phyloP scores from a whole-genome alignment of 2,797 vertebrate species.

The Spinus pinus region DNA sequence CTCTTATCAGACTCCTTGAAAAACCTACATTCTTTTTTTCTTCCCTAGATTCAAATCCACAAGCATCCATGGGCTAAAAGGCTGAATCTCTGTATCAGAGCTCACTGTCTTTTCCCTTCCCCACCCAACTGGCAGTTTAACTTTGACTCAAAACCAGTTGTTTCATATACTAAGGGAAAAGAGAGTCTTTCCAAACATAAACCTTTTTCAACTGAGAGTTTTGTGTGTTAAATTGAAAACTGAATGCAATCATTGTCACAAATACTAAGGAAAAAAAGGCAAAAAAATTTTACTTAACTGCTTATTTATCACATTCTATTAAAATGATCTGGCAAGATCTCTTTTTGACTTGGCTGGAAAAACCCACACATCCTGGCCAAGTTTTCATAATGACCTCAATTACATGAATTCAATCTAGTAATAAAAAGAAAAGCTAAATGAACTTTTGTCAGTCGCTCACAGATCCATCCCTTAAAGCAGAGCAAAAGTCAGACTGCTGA shows the following conservation, averaged over 20 bases:
- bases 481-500: not conserved
- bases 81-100: not conserved
- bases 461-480: not conserved
- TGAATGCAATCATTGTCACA: not conserved
- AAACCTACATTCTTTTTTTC: not conserved
- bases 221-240: not conserved
- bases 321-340: not conserved
- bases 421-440: not conserved
- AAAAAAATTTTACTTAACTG: not conserved
- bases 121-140: not conserved
- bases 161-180: not conserved
- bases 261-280: not conserved
- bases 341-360: conserved; percentile 1
- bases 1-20: not conserved
- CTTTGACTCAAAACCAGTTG: not conserved
- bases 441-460: not conserved
- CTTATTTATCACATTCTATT: not conserved
- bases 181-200: not conserved
- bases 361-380: not conserved
- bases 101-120: not conserved
- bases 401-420: not conserved
- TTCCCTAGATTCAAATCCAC: not conserved
- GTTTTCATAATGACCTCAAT: not conserved
- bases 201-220: not conserved
- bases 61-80: not conserved